A percentile compares a stretch with the other conserved stretches of the same genome.
Evolutionary conservation across 2,113 vertebrate genomes (phyloP).

Genomic region (Notarius quadriscutis): DNA sequence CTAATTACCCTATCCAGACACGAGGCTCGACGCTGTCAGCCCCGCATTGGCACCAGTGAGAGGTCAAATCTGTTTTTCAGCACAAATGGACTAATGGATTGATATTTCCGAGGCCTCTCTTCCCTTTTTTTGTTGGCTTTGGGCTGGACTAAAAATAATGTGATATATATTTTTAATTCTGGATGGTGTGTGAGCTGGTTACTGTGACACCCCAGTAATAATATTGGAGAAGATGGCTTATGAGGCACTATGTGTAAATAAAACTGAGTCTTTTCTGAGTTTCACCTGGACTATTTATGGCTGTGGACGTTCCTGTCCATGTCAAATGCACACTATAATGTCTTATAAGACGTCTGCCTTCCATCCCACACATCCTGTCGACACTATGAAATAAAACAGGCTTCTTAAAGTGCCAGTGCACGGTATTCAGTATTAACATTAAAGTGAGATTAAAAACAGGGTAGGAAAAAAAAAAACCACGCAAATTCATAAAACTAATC

Average conservation of each 20-base stretch:
- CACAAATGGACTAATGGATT: constrained; percentile 57
- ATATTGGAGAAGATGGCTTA: constrained; percentile 1
- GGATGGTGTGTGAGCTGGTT: neutral
- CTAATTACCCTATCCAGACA: constrained; percentile 59
- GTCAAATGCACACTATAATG: constrained; percentile 11
- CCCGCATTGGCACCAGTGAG: constrained; percentile 48
- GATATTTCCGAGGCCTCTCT: constrained; percentile 33
- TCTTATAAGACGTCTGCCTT: constrained; percentile 8
- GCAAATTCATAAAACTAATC: constrained; percentile 60
- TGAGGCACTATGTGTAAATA: constrained; percentile 15
- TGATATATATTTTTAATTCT: neutral
- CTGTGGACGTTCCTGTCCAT: neutral
- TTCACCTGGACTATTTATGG: constrained; percentile 26
- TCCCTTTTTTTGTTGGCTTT: constrained; percentile 27
- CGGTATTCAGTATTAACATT: neutral
- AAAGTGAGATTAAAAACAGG: neutral
- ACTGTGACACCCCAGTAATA: neutral
- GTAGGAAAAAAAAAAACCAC: constrained; percentile 36
- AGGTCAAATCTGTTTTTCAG: constrained; percentile 58
- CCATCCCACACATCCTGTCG: neutral
- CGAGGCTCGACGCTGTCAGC: constrained; percentile 48
- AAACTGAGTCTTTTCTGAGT: neutral
- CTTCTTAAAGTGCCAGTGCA: neutral
- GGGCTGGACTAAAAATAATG: constrained; percentile 27
- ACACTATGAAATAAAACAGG: neutral